A percentile compares a stretch with the other conserved stretches of the same genome.
These are phyloP conservation scores for Illadopsis cleaveri DNA, from an alignment of 2,113 vertebrate species.

Conservation along the genomic window DNA sequence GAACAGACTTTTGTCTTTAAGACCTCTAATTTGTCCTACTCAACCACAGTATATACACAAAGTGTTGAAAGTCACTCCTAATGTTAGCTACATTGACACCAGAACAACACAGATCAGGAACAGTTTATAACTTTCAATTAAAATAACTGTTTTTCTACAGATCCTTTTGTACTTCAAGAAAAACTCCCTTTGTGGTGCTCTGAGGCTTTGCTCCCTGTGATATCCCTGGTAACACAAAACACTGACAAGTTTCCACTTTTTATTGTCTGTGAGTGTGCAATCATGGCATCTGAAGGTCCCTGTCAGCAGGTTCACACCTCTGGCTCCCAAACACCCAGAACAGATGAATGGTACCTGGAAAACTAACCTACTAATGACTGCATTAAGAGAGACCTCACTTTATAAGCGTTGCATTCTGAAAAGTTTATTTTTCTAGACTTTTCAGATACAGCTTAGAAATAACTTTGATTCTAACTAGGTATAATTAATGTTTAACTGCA, in stretches of 20 bases:
- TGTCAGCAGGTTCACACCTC: neutral
- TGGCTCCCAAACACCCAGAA: neutral
- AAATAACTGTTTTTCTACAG: neutral
- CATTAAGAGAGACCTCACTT: neutral
- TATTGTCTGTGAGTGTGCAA: neutral
- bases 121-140: neutral
- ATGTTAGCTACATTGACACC: neutral
- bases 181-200: neutral
- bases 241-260: neutral
- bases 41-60: neutral
- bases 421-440: conserved; percentile 28
- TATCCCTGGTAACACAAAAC: neutral
- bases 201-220: neutral
- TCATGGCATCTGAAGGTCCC: neutral
- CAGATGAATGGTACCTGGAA: neutral
- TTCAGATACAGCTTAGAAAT: conserved; percentile 4
- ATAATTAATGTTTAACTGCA: conserved; percentile 54
- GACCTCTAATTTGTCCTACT: neutral
- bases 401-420: neutral
- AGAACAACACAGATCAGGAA: neutral
- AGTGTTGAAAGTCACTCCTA: neutral
- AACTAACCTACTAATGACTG: neutral
- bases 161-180: neutral
- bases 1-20: neutral
- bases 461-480: conserved; percentile 21